Evolutionary conservation across 2,888 invertebrate species (phyloP).

Genomic region (Chelonus formosanus): DNA sequence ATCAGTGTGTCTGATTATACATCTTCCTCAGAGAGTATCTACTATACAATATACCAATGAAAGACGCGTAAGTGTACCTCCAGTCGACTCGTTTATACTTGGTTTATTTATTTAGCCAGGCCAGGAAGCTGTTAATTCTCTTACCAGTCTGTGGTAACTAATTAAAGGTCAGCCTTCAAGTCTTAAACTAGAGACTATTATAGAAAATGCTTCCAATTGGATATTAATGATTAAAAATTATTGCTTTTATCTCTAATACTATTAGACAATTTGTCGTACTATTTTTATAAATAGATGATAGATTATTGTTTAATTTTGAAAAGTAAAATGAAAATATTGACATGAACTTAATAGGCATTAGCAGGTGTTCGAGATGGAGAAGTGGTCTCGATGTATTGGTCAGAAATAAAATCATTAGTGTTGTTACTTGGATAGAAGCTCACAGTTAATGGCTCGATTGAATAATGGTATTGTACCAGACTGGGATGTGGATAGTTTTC

Average conservation of each 20-base stretch:
- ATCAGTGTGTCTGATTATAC: constrained; percentile 50
- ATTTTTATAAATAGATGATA: constrained; percentile 6
- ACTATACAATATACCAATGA: background rate
- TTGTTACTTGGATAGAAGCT: constrained; percentile 28
- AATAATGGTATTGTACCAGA: constrained; percentile 61
- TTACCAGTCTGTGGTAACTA: constrained; percentile 55
- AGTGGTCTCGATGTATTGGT: constrained; percentile 34
- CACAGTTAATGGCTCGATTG: constrained; percentile 43
- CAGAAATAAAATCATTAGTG: constrained; percentile 60
- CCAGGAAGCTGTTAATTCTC: constrained; percentile 61
- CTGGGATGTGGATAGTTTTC: constrained; percentile 54
- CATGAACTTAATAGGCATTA: too few species aligned
- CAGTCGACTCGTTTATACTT: constrained; percentile 37
- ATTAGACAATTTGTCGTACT: constrained; percentile 5
- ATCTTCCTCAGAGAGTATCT: constrained; percentile 17
- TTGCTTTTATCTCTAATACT: constrained; percentile 5
- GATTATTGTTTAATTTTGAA: background rate
- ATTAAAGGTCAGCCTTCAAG: constrained; percentile 57
- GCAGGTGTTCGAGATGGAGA: too few species aligned
- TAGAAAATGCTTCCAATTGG: constrained; percentile 3
- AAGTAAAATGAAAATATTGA: too few species aligned
- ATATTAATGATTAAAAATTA: background rate
- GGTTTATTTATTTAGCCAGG: constrained; percentile 58
- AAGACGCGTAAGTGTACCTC: constrained; percentile 10
- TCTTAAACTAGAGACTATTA: constrained; percentile 2